Conservation (phyloP, 2,113 vertebrate species). For the Cavia porcellus region DNA sequence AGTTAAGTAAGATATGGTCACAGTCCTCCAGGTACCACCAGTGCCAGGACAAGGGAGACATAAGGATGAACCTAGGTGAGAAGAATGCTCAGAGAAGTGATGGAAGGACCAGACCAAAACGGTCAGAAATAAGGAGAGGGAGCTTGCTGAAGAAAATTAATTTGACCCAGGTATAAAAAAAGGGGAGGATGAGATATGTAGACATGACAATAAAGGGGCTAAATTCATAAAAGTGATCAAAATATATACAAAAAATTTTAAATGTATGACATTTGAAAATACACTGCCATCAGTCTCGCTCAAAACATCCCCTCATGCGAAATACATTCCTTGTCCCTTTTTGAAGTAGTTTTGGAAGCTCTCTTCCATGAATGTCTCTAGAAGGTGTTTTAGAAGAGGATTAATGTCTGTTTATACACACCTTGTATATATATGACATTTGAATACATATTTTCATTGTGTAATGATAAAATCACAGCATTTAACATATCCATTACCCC, state of each 20-base stretch:
- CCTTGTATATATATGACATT: neutral
- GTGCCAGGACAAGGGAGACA: neutral
- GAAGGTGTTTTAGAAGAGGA: neutral
- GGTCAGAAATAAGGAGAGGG: neutral
- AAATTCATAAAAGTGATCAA: constrained; percentile 21
- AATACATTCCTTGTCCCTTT: neutral
- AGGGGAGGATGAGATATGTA: neutral
- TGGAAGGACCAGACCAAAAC: neutral
- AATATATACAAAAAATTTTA: neutral
- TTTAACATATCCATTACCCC: neutral
- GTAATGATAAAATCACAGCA: neutral
- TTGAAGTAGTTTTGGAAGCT: neutral
- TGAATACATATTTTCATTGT: neutral
- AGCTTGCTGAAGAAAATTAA: neutral
- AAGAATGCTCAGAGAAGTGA: neutral
- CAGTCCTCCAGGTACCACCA: neutral
- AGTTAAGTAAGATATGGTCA: neutral
- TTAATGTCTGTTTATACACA: neutral
- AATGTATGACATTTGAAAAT: neutral
- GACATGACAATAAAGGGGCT: neutral
- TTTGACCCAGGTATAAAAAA: neutral
- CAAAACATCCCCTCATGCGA: neutral
- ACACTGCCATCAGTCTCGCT: neutral
- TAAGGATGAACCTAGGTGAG: neutral
- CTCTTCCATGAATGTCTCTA: neutral